phyloP scores from a whole-genome alignment of 2,888 invertebrate genomes.

The Drosophila acutilabella region DNA sequence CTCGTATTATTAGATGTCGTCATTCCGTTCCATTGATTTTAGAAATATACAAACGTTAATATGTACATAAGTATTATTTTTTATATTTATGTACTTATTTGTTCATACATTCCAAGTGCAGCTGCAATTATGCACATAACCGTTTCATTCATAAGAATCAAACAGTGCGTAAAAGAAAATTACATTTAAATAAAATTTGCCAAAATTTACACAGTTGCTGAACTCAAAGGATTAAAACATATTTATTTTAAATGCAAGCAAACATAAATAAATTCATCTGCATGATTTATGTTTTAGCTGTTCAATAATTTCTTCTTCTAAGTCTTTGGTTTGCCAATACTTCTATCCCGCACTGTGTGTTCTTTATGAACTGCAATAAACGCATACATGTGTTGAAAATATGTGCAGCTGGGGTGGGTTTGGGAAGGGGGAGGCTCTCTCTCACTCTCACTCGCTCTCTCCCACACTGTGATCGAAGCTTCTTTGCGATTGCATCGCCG shows the following conservation, averaged over 20 bases:
- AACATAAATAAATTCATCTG: background rate
- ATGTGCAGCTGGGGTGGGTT: slow-evolving; percentile 45
- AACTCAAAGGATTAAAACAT: no score
- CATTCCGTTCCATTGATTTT: slow-evolving; percentile 53
- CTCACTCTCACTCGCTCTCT: background rate
- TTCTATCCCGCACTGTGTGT: background rate
- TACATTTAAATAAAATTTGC: background rate
- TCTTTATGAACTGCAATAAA: slow-evolving; percentile 53
- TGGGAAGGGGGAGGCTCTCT: slow-evolving; percentile 14
- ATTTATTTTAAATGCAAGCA: no score
- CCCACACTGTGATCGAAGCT: slow-evolving; percentile 31
- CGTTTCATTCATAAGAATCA: slow-evolving; percentile 70
- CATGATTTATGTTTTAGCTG: background rate
- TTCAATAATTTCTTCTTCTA: background rate
- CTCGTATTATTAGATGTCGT: slow-evolving; percentile 57
- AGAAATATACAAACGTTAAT: slow-evolving; percentile 8
- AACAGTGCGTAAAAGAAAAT: slow-evolving; percentile 10
- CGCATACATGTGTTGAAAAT: slow-evolving; percentile 67
- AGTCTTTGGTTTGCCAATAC: background rate
- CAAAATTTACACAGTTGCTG: background rate
- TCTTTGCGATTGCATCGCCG: slow-evolving; percentile 66
- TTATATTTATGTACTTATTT: slow-evolving; percentile 8
- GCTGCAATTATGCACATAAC: slow-evolving; percentile 57
- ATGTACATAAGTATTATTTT: background rate
- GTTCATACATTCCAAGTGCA: slow-evolving; percentile 22